Evolutionary conservation across 2,888 invertebrate genomes (phyloP).

Genomic region (Ectemnius lituratus): DNA sequence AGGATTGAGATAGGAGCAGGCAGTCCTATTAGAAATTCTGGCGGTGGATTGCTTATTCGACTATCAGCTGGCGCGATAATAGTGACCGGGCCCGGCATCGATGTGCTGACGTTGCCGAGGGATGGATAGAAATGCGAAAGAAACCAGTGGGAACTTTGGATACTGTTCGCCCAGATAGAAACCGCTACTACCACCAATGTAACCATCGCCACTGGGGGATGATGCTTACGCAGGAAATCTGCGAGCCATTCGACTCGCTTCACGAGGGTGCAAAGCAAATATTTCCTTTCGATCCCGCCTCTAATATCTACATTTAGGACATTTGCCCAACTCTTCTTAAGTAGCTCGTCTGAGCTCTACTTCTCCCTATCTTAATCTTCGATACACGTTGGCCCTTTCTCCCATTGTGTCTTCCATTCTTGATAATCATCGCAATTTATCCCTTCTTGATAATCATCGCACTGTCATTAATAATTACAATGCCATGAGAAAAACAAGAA

Average conservation of each 20-base stretch:
- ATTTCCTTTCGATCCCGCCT: constrained; percentile 49
- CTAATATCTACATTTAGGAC: constrained; percentile 29
- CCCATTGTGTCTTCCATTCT: no score
- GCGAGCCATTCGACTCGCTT: constrained; percentile 41
- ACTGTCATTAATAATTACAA: no score
- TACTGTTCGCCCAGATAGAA: constrained; percentile 29
- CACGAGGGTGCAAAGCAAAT: constrained; percentile 44
- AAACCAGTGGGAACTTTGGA: constrained; percentile 30
- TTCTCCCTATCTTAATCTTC: background rate
- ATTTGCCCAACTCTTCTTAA: constrained; percentile 17
- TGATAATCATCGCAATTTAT: no score
- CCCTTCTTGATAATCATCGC: no score
- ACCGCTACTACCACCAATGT: background rate
- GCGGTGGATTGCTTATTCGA: constrained; percentile 33
- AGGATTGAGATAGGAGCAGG: no score
- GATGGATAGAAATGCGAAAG: constrained; percentile 41
- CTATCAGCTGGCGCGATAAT: constrained; percentile 43
- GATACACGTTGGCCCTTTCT: no score
- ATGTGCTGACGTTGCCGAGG: constrained; percentile 42
- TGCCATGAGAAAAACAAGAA: no score
- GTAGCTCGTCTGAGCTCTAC: background rate
- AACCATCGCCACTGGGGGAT: background rate
- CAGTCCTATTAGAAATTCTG: constrained; percentile 15
- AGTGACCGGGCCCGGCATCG: constrained; percentile 24
- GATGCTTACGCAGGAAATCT: constrained; percentile 50